Conservation (phyloP, 2,888 invertebrate genomes). For the Eudasyphora cyanicolor region DNA sequence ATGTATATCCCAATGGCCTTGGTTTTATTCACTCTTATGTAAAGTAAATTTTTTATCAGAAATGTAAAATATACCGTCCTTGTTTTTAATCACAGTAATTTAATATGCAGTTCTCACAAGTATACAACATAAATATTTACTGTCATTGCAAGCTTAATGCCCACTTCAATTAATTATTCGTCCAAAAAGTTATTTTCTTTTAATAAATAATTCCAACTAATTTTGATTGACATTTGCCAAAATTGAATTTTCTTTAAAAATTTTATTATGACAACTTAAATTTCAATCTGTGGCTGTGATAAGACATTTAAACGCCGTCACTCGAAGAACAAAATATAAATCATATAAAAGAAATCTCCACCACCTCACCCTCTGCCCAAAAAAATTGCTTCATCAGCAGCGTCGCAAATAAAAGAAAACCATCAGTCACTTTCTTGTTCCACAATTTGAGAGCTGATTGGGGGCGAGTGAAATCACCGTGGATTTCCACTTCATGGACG, state of each 20-base stretch:
- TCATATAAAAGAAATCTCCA: neutral
- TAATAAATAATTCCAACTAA: neutral
- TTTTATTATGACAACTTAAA: neutral
- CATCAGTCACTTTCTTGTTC: neutral
- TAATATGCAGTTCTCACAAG: no score
- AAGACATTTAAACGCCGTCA: neutral
- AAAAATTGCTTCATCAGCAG: neutral
- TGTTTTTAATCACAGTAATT: no score
- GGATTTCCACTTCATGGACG: neutral
- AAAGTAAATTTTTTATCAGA: no score
- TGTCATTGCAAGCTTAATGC: no score
- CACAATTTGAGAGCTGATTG: no score
- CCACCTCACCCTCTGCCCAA: neutral
- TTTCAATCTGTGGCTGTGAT: neutral
- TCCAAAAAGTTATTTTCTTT: neutral
- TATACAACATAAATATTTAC: no score
- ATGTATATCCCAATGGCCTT: no score
- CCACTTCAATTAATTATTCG: no score
- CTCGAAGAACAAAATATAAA: neutral
- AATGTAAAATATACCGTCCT: no score
- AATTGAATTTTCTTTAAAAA: neutral
- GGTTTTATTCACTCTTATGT: no score
- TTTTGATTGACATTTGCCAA: conserved; percentile 4
- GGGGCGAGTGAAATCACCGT: neutral
- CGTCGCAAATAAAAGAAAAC: neutral